Base-by-base conservation (phyloP, 2,797 vertebrate species). In the Remorina albescens region DNA sequence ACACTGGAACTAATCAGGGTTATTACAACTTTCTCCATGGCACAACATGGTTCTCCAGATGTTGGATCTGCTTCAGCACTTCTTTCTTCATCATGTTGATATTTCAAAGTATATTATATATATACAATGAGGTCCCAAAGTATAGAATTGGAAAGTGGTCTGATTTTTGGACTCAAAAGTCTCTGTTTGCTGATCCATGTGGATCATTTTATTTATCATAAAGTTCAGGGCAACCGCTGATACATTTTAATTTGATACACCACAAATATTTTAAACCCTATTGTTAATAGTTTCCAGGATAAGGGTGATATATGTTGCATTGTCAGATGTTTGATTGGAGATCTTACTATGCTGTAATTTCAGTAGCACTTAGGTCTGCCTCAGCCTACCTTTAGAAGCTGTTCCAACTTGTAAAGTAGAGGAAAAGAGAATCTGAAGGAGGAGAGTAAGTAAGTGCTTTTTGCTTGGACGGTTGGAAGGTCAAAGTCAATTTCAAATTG, bases 1-100 rank as follows among this genome's bases (percentile, higher is more conserved):
- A 75, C 88, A 79, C 63, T 89, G 75, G 87, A 91, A 90, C 86
- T 88, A 91, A 91, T 91, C 89, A 90, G 81, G 81, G 87, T 91
- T 91, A 89, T 89, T 90, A 85, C 86, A 54, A 62, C 81, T 80
- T 68, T 85, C 76, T 67, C 77, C 70, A 64, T 64, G 76, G 80
- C 79, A 82, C 5, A 8, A 61, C 78, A 69, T 80, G 86, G 88
- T 89, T 78, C 81, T 86, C 72, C 88, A 91, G 87, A 88, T 88
- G 88, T 78, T 82, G 77, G 56, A 59, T 42, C 25, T 6, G 58
- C 60, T 54, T 50, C 36, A 8, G 28, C 0, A 10, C 30, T 12
- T 37, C 42, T 50, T 34, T 80, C 25, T 66, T 76, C 53, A 74
- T 60, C 23, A 18, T 56, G 54, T 54, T 56, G 60, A 50, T 60